Evolutionary conservation across 2,113 vertebrate genomes (phyloP).

Genomic region (Mohoua ochrocephala): DNA sequence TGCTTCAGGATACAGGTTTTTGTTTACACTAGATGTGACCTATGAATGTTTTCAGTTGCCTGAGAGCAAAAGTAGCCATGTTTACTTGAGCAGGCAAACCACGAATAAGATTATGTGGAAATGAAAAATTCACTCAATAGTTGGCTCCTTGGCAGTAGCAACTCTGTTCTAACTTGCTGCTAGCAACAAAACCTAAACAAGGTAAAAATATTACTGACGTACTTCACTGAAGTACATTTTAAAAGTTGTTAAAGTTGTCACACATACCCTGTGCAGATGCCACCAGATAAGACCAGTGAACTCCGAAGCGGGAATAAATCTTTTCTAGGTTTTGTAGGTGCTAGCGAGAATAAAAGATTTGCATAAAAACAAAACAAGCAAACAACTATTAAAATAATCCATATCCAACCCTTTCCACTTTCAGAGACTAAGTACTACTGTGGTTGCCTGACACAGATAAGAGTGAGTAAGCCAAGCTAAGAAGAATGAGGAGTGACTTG

Average conservation of each 20-base stretch:
- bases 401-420: background rate
- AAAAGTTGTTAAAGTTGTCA: background rate
- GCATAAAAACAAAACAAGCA: background rate
- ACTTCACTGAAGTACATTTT: background rate
- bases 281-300: background rate
- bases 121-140: background rate
- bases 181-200: background rate
- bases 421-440: background rate
- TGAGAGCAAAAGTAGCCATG: conserved; percentile 7
- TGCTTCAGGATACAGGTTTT: conserved; percentile 34
- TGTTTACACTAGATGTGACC: conserved; percentile 52
- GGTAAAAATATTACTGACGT: background rate
- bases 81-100: conserved; percentile 27
- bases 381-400: background rate
- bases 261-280: background rate
- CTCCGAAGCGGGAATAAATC: background rate
- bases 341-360: background rate
- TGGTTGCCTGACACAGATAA: background rate
- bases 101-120: conserved; percentile 27
- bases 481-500: background rate
- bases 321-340: background rate
- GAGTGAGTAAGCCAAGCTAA: background rate
- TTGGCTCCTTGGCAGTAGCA: background rate
- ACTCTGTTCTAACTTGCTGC: background rate
- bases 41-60: conserved; percentile 33